Evolutionary conservation across 2,888 invertebrate genomes (phyloP).

Genomic region (Cristatella mucedo): DNA sequence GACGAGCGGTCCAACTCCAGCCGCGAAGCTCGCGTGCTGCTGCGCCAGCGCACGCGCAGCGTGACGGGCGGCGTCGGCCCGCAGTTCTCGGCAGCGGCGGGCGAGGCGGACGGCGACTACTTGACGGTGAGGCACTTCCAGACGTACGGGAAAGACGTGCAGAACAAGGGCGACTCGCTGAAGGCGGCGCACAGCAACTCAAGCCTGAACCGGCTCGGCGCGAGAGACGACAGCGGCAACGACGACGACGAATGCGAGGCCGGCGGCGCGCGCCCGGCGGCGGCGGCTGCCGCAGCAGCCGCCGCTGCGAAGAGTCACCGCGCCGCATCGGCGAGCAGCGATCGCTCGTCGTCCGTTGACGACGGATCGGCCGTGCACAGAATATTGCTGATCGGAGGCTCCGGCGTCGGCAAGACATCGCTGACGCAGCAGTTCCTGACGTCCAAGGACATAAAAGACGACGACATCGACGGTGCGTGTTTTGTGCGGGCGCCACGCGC

Average conservation of each 20-base stretch:
- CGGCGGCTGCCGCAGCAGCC: no score
- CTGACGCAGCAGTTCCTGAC: constrained; percentile 54
- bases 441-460: constrained; percentile 54
- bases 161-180: constrained; percentile 80
- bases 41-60: constrained; percentile 28
- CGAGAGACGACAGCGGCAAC: constrained; percentile 68
- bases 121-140: constrained; percentile 71
- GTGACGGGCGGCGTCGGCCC: no score
- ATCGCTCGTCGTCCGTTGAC: constrained; percentile 44
- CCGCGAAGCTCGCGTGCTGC: no score
- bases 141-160: constrained; percentile 75
- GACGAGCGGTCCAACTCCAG: no score
- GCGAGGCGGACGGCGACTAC: constrained; percentile 18
- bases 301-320: no score
- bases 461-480: no score
- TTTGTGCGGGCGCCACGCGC: no score
- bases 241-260: no score
- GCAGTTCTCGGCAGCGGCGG: no score
- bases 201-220: no score
- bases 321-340: constrained; percentile 76
- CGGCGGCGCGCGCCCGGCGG: no score
- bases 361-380: constrained; percentile 46
- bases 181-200: no score
- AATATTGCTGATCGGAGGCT: constrained; percentile 50
- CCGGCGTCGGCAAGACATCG: constrained; percentile 53